Conservation (phyloP, 2,888 invertebrate species). For the Eudemis profundana region DNA sequence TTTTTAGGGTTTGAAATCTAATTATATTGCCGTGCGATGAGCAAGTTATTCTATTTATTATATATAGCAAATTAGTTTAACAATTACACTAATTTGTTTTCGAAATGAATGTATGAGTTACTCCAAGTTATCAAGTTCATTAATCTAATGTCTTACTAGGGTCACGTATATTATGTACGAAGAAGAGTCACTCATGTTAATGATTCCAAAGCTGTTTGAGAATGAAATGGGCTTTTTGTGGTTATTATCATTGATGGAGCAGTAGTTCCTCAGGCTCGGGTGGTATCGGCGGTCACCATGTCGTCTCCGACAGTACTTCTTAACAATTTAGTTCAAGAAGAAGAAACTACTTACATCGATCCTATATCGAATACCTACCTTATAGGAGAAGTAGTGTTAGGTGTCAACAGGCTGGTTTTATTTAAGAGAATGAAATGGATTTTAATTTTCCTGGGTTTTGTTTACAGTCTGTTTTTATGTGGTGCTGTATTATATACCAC, state of each 20-base stretch:
- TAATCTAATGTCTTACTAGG: slow-evolving; percentile 50
- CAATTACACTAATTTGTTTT: slow-evolving; percentile 22
- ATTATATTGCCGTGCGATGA: no score
- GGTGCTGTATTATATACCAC: slow-evolving; percentile 31
- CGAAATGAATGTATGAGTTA: background rate
- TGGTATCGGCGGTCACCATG: slow-evolving; percentile 43
- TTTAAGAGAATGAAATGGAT: slow-evolving; percentile 50
- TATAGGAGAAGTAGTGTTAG: slow-evolving; percentile 53
- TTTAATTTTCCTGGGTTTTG: slow-evolving; percentile 48
- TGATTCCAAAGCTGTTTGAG: slow-evolving; percentile 37
- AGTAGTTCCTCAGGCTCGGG: slow-evolving; percentile 14
- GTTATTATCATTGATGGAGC: slow-evolving; percentile 34
- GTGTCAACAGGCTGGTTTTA: slow-evolving; percentile 57
- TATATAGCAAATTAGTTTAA: slow-evolving; percentile 1
- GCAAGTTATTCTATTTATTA: no score
- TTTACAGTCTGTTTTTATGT: slow-evolving; percentile 49
- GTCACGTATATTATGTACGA: no score
- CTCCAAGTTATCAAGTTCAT: slow-evolving; percentile 49
- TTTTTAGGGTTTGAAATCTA: no score
- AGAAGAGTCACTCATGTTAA: slow-evolving; percentile 42
- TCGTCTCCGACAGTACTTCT: slow-evolving; percentile 57
- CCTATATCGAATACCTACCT: slow-evolving; percentile 59
- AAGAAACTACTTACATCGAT: slow-evolving; percentile 55
- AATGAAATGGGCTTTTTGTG: slow-evolving; percentile 29
- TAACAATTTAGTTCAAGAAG: slow-evolving; percentile 59